These are phyloP conservation scores for Amphiprion clarkii DNA, from an alignment of 2,797 vertebrate genomes.

Conservation along the genomic window DNA sequence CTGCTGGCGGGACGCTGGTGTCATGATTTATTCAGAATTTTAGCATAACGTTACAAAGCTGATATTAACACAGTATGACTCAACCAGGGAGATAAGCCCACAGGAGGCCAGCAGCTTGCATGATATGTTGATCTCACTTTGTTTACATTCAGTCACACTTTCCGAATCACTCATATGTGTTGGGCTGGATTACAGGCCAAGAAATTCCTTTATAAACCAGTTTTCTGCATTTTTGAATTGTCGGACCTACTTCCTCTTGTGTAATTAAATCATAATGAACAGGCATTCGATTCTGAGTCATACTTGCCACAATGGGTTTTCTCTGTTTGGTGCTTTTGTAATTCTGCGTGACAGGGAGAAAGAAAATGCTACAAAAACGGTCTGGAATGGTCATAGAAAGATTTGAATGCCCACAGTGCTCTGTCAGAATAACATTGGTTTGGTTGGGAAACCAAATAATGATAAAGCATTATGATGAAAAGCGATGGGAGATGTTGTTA, in stretches of 20 bases:
- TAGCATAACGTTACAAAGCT: constrained; percentile 46
- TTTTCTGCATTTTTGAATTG: constrained; percentile 13
- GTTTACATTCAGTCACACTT: constrained; percentile 56
- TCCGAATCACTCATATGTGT: constrained; percentile 20
- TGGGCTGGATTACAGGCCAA: constrained; percentile 1
- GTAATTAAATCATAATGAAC: constrained; percentile 49
- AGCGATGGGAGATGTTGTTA: neutral
- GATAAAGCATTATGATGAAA: neutral
- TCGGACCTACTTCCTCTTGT: constrained; percentile 49
- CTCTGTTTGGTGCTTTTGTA: neutral
- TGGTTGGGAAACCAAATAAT: neutral
- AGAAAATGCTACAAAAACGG: neutral
- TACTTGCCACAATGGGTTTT: neutral
- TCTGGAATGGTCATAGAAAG: neutral
- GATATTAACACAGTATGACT: constrained; percentile 53
- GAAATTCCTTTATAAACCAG: constrained; percentile 18
- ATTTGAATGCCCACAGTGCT: neutral
- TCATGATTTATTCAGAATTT: constrained; percentile 55
- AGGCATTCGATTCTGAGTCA: constrained; percentile 23
- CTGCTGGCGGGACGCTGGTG: constrained; percentile 29
- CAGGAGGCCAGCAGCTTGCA: constrained; percentile 21
- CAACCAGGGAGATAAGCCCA: constrained; percentile 22
- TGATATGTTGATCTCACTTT: constrained; percentile 44
- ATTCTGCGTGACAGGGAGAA: neutral
- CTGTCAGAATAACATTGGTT: neutral